phyloP scores from a whole-genome alignment of 1,140 invertebrate genomes.

The Varroa destructor region DNA sequence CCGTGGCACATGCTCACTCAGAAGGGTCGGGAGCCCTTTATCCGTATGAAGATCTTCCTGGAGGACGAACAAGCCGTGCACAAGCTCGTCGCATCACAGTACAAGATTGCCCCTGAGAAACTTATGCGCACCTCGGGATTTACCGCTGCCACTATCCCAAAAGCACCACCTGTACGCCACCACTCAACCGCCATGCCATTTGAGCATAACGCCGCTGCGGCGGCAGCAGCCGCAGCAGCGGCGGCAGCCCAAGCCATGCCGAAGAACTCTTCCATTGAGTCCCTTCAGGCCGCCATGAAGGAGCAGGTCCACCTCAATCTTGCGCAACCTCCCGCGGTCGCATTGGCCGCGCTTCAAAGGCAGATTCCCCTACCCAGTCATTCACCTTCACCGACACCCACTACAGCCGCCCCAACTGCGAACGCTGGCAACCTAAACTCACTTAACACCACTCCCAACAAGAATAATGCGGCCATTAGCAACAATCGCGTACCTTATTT shows the following conservation, averaged over 20 bases:
- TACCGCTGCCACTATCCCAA: constrained; percentile 44
- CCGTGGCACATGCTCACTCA: constrained; percentile 95
- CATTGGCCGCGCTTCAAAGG: constrained; percentile 28
- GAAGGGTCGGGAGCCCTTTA: constrained; percentile 90
- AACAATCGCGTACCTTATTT: constrained; percentile 32
- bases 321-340: neutral
- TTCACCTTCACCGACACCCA: constrained; percentile 27
- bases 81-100: constrained; percentile 87
- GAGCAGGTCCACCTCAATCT: constrained; percentile 29
- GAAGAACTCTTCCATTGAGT: constrained; percentile 30
- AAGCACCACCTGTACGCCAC: constrained; percentile 32
- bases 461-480: constrained; percentile 28
- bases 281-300: constrained; percentile 30
- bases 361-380: constrained; percentile 23
- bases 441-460: constrained; percentile 22
- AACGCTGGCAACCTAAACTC: neutral
- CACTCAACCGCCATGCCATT: constrained; percentile 30
- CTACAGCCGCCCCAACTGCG: constrained; percentile 21
- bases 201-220: constrained; percentile 45
- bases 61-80: constrained; percentile 93
- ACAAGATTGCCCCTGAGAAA: constrained; percentile 91
- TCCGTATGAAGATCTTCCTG: constrained; percentile 94
- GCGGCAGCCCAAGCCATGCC: constrained; percentile 27
- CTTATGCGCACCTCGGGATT: constrained; percentile 84
- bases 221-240: neutral